Conservation (phyloP, 2,797 vertebrate genomes). For the Chiloscyllium punctatum region DNA sequence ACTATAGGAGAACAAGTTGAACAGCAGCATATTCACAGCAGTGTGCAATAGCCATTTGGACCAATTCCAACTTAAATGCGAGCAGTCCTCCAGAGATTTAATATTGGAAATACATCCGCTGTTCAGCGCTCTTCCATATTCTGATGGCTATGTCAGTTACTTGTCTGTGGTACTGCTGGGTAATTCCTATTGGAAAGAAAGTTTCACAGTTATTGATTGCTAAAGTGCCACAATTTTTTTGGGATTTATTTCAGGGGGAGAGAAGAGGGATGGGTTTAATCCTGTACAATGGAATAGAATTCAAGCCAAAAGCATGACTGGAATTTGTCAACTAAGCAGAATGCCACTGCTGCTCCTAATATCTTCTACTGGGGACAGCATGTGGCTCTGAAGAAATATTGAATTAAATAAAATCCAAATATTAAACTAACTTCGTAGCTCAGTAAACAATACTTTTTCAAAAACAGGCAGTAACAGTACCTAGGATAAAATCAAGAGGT, state of each 20-base stretch:
- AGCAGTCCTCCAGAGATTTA: background rate
- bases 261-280: background rate
- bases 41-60: background rate
- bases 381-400: background rate
- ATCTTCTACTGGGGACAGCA: background rate
- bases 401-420: background rate
- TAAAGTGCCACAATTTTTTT: background rate
- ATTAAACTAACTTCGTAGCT: background rate
- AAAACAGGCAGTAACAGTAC: too few species aligned
- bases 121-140: background rate
- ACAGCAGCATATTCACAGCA: slow-evolving; percentile 2
- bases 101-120: background rate
- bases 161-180: slow-evolving; percentile 37
- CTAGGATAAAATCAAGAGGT: background rate
- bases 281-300: background rate
- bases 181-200: slow-evolving; percentile 21
- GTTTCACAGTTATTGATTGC: background rate
- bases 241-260: background rate
- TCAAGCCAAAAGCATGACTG: background rate
- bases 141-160: background rate
- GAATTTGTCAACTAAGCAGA: background rate
- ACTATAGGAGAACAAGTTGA: background rate
- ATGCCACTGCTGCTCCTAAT: background rate
- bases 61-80: background rate
- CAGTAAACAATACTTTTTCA: background rate